Base-by-base conservation (phyloP, 2,888 invertebrate species). In the Tryphoninae sp. region DNA sequence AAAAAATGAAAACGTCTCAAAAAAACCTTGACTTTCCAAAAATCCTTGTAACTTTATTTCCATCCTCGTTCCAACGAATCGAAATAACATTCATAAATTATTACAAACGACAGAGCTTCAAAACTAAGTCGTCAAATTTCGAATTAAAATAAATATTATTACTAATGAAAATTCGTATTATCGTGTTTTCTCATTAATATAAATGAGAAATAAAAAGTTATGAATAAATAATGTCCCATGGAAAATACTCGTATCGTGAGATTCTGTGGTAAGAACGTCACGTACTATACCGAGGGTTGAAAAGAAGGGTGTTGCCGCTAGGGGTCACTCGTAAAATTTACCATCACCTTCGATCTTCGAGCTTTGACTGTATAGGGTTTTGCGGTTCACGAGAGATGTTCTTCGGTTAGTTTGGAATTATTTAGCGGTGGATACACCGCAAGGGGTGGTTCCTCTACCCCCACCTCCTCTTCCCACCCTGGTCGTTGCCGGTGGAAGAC, bases 361-460 rank as follows among this genome's bases (percentile, higher is more conserved):
- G 55, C 6, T 58, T 55, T 42, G 68, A 68, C 84, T 74, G 74
- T 22, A 64, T 51, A 73, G 62, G 73, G 62, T 73, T 71, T 78
- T 76, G 78, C 75, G 80, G 83, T 84, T 83, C 84, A 78, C 62
- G 78, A 69, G 71, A 76, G 76, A 78, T 82, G 81, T 84, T 81
- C 78, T 72, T 61, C 85, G 84, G 86, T 85, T 83, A 81, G 85
- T 79, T 74, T 76, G 79, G 88, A 90, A 89, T 89, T 90, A 89
- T 89, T 89, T 89, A 90, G 89, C 84, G 85, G 81, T 82, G 84
- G 87, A 87, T 89, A 88, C 87, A 86, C 87, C 87, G 84, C 85
- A 84, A 87, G 83, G 64, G 84, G 83, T 83, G 82, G 81, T 83
- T 71, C 82, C 83, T 74, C 51, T 73, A 42, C 72, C 81, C 19